phyloP scores from a whole-genome alignment of 2,888 invertebrate genomes.

The Noctua fimbriata region DNA sequence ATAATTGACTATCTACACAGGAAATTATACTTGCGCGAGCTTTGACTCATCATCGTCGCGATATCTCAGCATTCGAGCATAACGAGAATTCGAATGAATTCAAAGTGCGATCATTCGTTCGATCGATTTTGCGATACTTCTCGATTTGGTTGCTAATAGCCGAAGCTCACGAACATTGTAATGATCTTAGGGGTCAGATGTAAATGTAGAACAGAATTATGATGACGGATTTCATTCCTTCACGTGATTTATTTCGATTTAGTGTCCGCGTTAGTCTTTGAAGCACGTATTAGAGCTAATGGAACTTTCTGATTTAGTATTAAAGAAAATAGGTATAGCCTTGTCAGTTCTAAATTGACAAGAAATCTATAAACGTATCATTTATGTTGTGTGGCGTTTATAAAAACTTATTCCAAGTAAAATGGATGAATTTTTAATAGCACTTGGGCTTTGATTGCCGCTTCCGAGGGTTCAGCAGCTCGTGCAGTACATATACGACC shows the following conservation, averaged over 20 bases:
- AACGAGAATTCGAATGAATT: slow-evolving; percentile 48
- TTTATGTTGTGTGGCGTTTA: slow-evolving; percentile 8
- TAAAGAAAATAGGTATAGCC: slow-evolving; percentile 29
- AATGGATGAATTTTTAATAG: slow-evolving; percentile 38
- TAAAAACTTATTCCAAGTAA: slow-evolving; percentile 31
- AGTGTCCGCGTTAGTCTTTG: slow-evolving; percentile 20
- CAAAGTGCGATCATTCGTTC: slow-evolving; percentile 40
- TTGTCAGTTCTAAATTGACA: slow-evolving; percentile 14
- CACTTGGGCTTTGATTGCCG: slow-evolving; percentile 30
- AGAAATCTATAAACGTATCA: slow-evolving; percentile 25
- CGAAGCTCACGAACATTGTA: slow-evolving; percentile 49
- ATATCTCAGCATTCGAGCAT: slow-evolving; percentile 43
- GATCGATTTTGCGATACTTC: slow-evolving; percentile 51
- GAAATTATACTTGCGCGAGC: slow-evolving; percentile 68
- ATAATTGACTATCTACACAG: slow-evolving; percentile 72
- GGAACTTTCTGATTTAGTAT: slow-evolving; percentile 45
- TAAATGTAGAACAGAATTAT: slow-evolving; percentile 42
- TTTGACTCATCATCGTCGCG: slow-evolving; percentile 69
- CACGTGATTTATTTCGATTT: slow-evolving; percentile 35
- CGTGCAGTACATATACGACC: slow-evolving; percentile 32
- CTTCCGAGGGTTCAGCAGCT: slow-evolving; percentile 1
- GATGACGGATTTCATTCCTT: slow-evolving; percentile 41
- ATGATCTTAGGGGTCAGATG: slow-evolving; percentile 37
- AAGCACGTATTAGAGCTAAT: slow-evolving; percentile 39
- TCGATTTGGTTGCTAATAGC: slow-evolving; percentile 50